A percentile compares a stretch with the other conserved stretches of the same genome.
Conservation (phyloP, 2,113 vertebrate genomes). For the Ptyas mucosa region DNA sequence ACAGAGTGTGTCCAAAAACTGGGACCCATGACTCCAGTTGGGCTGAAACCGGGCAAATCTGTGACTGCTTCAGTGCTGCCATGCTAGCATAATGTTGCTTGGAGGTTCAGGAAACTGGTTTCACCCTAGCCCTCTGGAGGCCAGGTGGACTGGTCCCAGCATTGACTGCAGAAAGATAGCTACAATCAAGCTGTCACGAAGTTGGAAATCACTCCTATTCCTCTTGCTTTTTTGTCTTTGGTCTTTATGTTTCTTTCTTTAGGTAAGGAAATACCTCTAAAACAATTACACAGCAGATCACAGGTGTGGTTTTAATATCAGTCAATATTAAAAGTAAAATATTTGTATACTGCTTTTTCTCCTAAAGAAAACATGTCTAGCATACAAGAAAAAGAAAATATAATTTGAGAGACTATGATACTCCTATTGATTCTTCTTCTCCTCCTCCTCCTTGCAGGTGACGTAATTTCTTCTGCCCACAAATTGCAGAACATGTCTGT, state of each 20-base stretch:
- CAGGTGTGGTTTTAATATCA: neutral
- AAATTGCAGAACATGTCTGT: conserved; percentile 82
- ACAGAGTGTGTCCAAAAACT: neutral
- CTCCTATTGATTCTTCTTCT: neutral
- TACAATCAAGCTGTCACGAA: neutral
- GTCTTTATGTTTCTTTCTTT: neutral
- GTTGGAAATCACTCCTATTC: neutral
- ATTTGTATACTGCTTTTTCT: neutral
- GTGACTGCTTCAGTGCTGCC: neutral
- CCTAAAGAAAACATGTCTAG: neutral
- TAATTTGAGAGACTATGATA: neutral
- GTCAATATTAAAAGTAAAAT: neutral
- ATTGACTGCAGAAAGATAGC: neutral
- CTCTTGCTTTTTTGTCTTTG: neutral
- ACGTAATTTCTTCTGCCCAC: conserved; percentile 77
- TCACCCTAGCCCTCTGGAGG: neutral
- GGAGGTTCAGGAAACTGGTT: neutral
- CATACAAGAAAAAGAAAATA: too few relatives aligned
- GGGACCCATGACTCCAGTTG: neutral
- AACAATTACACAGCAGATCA: neutral
- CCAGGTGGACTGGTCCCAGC: neutral
- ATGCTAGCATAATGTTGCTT: neutral
- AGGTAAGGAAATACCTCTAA: neutral
- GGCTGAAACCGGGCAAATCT: neutral
- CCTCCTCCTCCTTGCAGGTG: conserved; percentile 66